Evolutionary conservation across 1,140 invertebrate genomes (phyloP), one percentile per base, ranked within the genome.

Genomic region (Hesperophylax magnus): DNA sequence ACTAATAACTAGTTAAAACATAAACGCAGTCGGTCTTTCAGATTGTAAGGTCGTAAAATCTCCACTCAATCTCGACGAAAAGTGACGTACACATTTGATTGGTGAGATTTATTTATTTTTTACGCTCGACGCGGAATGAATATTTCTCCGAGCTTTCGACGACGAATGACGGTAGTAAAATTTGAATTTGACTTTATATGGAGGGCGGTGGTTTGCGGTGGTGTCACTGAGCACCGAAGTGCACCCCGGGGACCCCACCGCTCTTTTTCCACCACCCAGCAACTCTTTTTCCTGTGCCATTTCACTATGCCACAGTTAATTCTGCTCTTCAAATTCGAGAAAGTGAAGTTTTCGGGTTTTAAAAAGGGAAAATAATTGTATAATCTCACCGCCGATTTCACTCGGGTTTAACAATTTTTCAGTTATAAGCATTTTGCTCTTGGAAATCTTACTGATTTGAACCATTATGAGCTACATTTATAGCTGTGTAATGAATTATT

Each of bases 161-260:
- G 61, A 65, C 34, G 67, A 71, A 71, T 52, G 9, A 20, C 67
- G 6, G 61, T 47, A 47, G 67, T 20, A 71, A 71, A 71, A 71
- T 71, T 47, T 71, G 67, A 71, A 47, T 20, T 47, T 71, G 31
- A 47, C 22, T 47, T 47, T 47, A 71, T 47, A 71, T 47, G 39
- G 67, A 39, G 34, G 20, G 39, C 65, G 17, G 65, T 31, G 39
- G 39, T 18, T 74, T 39, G 24, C 54, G 9, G 56, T 61, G 56
- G 56, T 18, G 74, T 17, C 56, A 24, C 22, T 53, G 71, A 61
- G 71, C 31, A 34, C 74, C 58, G 39, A 54, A 75, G 71, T 22
- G 74, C 63, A 22, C 79, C 79, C 61, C 5, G 15, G 80, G 74
- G 74, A 77, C 27, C 27, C 34, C 22, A 14, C 52, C 61, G 8